Base-by-base conservation (phyloP, 2,888 invertebrate species). In the Tipula vernalis region DNA sequence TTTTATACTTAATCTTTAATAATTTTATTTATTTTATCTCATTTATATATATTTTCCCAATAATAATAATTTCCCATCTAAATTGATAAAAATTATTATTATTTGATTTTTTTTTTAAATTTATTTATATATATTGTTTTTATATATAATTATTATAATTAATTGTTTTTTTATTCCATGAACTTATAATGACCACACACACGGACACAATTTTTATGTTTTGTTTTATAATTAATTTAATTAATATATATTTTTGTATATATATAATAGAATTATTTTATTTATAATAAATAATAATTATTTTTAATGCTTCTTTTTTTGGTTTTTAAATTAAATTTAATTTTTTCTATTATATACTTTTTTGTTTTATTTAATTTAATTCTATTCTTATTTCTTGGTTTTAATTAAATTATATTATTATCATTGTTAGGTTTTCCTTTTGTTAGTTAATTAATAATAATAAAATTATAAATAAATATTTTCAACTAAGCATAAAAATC, bases 141-240 rank as follows among this genome's bases (percentile, higher is more conserved):
- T 84, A 39, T 84, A 84, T 84, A 84, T 84, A 84, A 39, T 39
- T 84, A 84, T 71, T 36, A 84, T 39, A 84, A 84, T 84, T 84
- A 84, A 39, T 84, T 39, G 84, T 84, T 84, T 84, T 84, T 41
- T 39, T 84, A 84, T 57, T 71, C 71, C 71, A 71, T 28, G 71
- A 71, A 84, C 6, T 84, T 84, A 85, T 85, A 85, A 85, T 85
- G 39, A 42, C 85, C 85, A 85, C 85, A 85, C 85, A 85, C 85
- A 85, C 85, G 41, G 85, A 85, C 85, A 85, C 44, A 85, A 18
- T 85, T 41, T 84, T 83, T 4, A 10, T 18, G 42, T 85, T 85
- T 85, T 85, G 18, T 44, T 85, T 85, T 44, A 85, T 84, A 84
- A 15, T 84, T 84, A 71, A 71, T 71, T 71, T 71, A 71, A 71